Evolutionary conservation across 2,888 invertebrate species (phyloP).

Genomic region (Microctonus brassicae): DNA sequence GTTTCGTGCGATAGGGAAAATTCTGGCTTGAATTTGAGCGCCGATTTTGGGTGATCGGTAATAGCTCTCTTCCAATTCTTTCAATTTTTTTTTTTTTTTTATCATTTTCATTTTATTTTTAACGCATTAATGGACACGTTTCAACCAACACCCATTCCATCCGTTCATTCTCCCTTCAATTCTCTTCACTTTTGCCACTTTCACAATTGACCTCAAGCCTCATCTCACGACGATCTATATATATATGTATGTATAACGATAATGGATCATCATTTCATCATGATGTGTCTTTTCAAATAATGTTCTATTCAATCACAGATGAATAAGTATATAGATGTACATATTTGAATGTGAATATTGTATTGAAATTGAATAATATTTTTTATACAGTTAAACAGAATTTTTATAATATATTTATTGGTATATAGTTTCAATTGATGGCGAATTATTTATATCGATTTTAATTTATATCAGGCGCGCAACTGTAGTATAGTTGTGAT

Average conservation of each 20-base stretch:
- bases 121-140: slow-evolving; percentile 32
- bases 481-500: too few species aligned
- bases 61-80: slow-evolving; percentile 17
- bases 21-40: slow-evolving; percentile 10
- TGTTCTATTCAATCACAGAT: not conserved
- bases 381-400: too few species aligned
- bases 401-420: too few species aligned
- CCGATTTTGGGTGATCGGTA: slow-evolving; percentile 30
- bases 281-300: slow-evolving; percentile 25
- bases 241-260: slow-evolving; percentile 9
- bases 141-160: slow-evolving; percentile 13
- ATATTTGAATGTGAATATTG: too few species aligned
- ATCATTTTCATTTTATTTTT: slow-evolving; percentile 9
- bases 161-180: not conserved
- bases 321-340: too few species aligned
- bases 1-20: slow-evolving; percentile 7
- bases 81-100: slow-evolving; percentile 12
- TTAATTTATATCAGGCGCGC: too few species aligned
- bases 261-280: slow-evolving; percentile 22
- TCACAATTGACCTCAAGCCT: slow-evolving; percentile 24
- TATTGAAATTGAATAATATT: too few species aligned
- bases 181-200: not conserved
- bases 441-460: too few species aligned
- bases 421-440: too few species aligned
- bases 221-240: slow-evolving; percentile 7